These are phyloP conservation scores for Mallotus villosus DNA, from an alignment of 2,797 vertebrate genomes.

Conservation along the genomic window DNA sequence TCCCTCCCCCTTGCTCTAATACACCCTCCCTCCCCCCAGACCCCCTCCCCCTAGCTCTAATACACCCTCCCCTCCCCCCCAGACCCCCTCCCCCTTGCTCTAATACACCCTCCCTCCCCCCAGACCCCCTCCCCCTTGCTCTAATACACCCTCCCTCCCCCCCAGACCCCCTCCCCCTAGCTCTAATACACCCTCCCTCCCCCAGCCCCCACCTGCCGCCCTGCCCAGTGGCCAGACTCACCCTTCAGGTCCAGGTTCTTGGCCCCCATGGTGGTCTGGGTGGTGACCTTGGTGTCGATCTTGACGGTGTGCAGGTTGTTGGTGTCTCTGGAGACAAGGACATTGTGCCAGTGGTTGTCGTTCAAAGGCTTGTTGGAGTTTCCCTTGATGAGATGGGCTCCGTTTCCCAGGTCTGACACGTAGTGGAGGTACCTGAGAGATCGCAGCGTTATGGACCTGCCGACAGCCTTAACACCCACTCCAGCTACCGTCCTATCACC, in stretches of 20 bases:
- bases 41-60: too few species aligned
- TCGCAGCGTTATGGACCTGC: background rate
- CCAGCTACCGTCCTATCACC: too few species aligned
- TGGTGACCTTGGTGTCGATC: conserved; percentile 95
- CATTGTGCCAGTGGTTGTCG: conserved; percentile 99
- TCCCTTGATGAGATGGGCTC: conserved; percentile 95
- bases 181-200: too few species aligned
- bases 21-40: too few species aligned
- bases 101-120: too few species aligned
- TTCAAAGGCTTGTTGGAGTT: conserved; percentile 96
- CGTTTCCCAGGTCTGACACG: conserved; percentile 94
- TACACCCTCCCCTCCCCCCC: too few species aligned
- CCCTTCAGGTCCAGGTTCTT: conserved; percentile 94
- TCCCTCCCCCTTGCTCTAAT: too few species aligned
- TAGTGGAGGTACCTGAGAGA: conserved; percentile 90
- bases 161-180: too few species aligned
- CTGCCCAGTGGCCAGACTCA: background rate
- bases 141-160: too few species aligned
- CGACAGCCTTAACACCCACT: background rate
- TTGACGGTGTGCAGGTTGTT: conserved; percentile 97
- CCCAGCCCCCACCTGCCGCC: too few species aligned
- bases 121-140: too few species aligned
- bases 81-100: too few species aligned
- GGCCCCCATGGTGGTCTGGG: conserved; percentile 92
- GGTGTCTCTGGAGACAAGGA: conserved; percentile 94